These are phyloP conservation scores for Heliconius himera DNA, from an alignment of 1,140 invertebrate genomes.

Conservation along the genomic window DNA sequence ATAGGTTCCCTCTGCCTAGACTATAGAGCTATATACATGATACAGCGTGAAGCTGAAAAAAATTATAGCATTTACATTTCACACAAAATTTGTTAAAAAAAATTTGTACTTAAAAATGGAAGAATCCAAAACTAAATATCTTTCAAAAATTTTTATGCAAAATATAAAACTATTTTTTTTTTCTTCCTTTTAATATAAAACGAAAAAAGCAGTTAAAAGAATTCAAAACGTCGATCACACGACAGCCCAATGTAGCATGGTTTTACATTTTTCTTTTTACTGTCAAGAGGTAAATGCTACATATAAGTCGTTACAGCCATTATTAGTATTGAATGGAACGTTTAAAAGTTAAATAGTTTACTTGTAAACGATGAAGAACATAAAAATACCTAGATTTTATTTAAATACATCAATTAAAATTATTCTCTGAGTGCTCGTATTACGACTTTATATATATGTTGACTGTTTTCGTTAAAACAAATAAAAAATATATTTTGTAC, in stretches of 20 bases:
- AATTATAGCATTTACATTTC: too few species aligned
- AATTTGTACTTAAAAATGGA: too few species aligned
- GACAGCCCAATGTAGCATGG: neutral
- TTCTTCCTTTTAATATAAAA: neutral
- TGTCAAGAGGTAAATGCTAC: slow-evolving; percentile 28
- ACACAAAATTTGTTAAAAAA: too few species aligned
- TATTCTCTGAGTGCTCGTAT: neutral
- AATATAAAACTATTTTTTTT: neutral
- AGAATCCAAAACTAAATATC: too few species aligned
- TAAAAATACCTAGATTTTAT: slow-evolving; percentile 1
- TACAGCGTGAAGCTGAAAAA: too few species aligned
- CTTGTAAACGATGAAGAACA: neutral
- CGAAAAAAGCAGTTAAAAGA: neutral
- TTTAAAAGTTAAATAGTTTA: neutral
- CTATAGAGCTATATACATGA: too few species aligned
- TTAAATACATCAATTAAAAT: slow-evolving; percentile 21
- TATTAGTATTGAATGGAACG: slow-evolving; percentile 21
- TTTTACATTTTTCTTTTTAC: neutral
- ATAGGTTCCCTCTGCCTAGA: too few species aligned
- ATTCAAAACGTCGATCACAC: neutral
- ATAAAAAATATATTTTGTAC: too few species aligned
- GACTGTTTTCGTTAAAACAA: neutral
- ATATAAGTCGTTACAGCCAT: slow-evolving; percentile 30
- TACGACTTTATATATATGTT: neutral
- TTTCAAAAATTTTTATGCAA: neutral